Base-by-base conservation (phyloP, 1,140 invertebrate species). In the Halesus radiatus region DNA sequence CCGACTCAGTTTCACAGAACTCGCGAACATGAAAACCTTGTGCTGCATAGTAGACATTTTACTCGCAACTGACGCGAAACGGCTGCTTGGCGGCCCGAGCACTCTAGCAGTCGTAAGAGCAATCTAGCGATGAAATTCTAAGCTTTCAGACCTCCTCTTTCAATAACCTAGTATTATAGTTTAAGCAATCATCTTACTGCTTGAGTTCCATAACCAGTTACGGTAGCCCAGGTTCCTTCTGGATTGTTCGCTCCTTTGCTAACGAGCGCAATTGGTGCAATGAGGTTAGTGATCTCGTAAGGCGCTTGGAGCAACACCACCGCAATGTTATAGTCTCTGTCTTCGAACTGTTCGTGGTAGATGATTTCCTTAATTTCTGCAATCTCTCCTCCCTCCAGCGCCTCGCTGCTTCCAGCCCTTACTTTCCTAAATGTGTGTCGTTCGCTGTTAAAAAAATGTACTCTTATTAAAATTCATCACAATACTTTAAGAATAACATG, bases 171-270 rank as follows among this genome's bases (percentile, higher is more conserved):
- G 26, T 29, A 3, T 29, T 29, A 2, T 29, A 29, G 5, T 3
- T 29, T 29, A 5, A 29, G 5, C 26, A 32, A 68, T 29, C 6
- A 10, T 32, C 29, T 70, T 70, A 70, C 66, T 37, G 66, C 26
- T 45, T 32, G 26, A 3, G 66, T 32, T 15, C 66, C 66, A 70
- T 70, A 70, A 7, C 66, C 66, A 45, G 66, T 70, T 15, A 32
- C 20, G 29, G 37, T 20, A 6, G 23, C 26, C 26, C 8, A 16
- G 16, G 66, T 50, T 18, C 66, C 29, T 18, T 70, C 29, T 20
- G 29, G 66, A 13, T 22, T 15, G 13, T 26, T 60, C 1, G 22
- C 23, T 26, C 13, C 58, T 10, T 60, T 20, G 20, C n/a, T 22
- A 26, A 23, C 18, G n/a, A 66, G 62, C 5, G 23, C 22, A 66